phyloP scores from a whole-genome alignment of 2,888 invertebrate species.

The Drosophila testacea region DNA sequence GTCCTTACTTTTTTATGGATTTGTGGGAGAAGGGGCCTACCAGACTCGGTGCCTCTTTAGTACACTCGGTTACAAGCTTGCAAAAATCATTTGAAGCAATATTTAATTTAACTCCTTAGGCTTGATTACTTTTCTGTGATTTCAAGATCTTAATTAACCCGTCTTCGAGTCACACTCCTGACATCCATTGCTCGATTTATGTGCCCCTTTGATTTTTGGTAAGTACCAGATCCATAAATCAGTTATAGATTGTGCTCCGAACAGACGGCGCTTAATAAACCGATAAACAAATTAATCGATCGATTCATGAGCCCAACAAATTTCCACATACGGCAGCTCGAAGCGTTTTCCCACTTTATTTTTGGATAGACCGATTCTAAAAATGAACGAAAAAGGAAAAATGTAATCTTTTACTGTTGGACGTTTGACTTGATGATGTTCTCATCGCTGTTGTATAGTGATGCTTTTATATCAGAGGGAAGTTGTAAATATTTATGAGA shows the following conservation, averaged over 20 bases:
- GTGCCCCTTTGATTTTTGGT: slow-evolving; percentile 19
- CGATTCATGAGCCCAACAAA: slow-evolving; percentile 66
- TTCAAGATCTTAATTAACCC: background rate
- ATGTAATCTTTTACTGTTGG: slow-evolving; percentile 45
- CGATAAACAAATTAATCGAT: slow-evolving; percentile 62
- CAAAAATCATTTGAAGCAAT: no score
- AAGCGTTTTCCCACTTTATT: slow-evolving; percentile 45
- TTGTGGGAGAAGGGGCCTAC: no score
- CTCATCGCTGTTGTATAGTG: slow-evolving; percentile 21
- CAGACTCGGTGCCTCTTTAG: no score
- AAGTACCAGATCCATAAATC: slow-evolving; percentile 59
- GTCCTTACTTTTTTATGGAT: no score
- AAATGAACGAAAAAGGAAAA: slow-evolving; percentile 54
- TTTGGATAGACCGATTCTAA: slow-evolving; percentile 44
- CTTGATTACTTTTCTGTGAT: no score
- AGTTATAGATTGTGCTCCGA: slow-evolving; percentile 63
- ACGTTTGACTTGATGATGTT: slow-evolving; percentile 38
- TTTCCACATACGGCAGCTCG: slow-evolving; percentile 27
- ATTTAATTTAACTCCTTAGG: no score
- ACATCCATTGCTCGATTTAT: background rate
- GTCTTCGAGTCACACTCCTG: background rate
- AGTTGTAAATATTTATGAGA: slow-evolving; percentile 74
- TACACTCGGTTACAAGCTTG: no score
- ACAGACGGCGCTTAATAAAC: slow-evolving; percentile 47
- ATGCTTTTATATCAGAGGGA: slow-evolving; percentile 67